Conservation (phyloP, 2,888 invertebrate genomes). For the Drosophila rubida region DNA sequence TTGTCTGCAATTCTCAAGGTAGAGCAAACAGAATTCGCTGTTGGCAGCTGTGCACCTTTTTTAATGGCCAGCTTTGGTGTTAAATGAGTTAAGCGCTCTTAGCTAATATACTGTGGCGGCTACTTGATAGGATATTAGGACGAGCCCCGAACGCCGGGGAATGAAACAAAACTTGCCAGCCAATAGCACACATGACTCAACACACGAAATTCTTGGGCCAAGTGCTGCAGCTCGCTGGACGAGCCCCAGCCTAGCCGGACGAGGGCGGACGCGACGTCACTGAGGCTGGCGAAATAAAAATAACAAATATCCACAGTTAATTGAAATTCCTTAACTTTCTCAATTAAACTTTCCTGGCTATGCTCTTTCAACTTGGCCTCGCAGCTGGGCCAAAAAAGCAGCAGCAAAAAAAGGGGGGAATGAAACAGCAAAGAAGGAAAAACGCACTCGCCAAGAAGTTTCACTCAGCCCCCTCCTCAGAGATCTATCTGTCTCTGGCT, state of each 20-base stretch:
- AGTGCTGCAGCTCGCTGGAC: conserved; percentile 27
- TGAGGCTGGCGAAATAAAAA: conserved; percentile 70
- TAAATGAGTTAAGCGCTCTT: conserved; percentile 56
- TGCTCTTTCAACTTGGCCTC: conserved; percentile 73
- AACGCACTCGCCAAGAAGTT: conserved; percentile 50
- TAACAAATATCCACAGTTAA: conserved; percentile 84
- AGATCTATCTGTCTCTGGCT: conserved; percentile 25
- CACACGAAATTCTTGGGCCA: conserved; percentile 64
- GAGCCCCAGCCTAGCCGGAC: conserved; percentile 7
- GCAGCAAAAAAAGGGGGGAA: conserved; percentile 2
- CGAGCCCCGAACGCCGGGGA: conserved; percentile 9
- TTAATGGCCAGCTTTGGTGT: conserved; percentile 8
- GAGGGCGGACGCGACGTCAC: conserved; percentile 22
- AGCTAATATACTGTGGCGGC: conserved; percentile 67
- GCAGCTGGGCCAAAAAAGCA: conserved; percentile 26
- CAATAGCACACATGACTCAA: conserved; percentile 76
- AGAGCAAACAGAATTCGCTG: conserved; percentile 2
- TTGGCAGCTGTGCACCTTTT: not conserved
- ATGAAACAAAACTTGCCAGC: conserved; percentile 55
- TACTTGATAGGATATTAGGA: conserved; percentile 69
- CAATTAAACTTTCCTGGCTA: conserved; percentile 84
- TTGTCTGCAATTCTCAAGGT: not conserved
- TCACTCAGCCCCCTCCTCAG: conserved; percentile 37
- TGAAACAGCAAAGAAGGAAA: conserved; percentile 10
- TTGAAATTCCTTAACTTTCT: conserved; percentile 85